phyloP scores from a whole-genome alignment of 1,140 invertebrate genomes.

The Nautilus pompilius region DNA sequence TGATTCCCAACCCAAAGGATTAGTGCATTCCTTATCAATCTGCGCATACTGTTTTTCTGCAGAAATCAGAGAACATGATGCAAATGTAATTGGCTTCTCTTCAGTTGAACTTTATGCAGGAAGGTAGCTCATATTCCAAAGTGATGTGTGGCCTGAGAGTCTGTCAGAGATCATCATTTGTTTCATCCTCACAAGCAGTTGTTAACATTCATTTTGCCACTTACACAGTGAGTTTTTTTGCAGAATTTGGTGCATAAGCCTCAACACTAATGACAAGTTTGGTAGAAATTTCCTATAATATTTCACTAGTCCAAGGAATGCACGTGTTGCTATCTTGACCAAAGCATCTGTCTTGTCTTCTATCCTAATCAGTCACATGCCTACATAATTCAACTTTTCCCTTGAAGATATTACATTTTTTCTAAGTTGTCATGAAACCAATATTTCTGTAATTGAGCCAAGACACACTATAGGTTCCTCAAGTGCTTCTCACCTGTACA shows the following conservation, averaged over 20 bases:
- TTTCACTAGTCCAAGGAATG: slow-evolving; percentile 49
- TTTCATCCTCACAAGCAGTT: slow-evolving; percentile 33
- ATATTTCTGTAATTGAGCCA: slow-evolving; percentile 1
- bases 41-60: no score
- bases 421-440: neutral
- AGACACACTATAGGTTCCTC: slow-evolving; percentile 4
- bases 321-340: slow-evolving; percentile 42
- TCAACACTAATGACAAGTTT: slow-evolving; percentile 8
- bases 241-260: slow-evolving; percentile 10
- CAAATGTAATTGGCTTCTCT: no score
- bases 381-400: slow-evolving; percentile 20
- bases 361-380: slow-evolving; percentile 40
- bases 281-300: slow-evolving; percentile 44
- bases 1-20: no score
- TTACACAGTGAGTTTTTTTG: slow-evolving; percentile 9
- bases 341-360: no score
- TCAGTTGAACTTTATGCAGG: no score
- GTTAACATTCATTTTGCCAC: slow-evolving; percentile 12
- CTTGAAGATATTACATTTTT: slow-evolving; percentile 10
- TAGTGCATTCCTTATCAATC: no score
- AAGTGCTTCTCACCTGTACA: slow-evolving; percentile 7
- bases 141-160: no score
- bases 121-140: no score
- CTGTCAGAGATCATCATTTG: slow-evolving; percentile 10
- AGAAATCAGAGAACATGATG: no score